Base-by-base conservation (phyloP, 2,888 invertebrate species). In the Trissolcus japonicus region DNA sequence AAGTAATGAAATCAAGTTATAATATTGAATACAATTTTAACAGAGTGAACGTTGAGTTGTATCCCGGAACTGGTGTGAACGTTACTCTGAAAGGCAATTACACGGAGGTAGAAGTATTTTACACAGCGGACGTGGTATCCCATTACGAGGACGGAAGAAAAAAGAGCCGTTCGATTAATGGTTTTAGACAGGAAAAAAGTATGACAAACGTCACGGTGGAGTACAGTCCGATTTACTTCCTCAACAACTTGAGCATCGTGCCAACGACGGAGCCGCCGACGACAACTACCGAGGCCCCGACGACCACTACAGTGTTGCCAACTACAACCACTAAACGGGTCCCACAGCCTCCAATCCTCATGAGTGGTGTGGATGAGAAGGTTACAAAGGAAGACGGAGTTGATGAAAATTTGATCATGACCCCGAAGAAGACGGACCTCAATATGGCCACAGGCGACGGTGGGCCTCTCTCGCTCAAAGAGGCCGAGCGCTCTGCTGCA, bases 51-150 rank as follows among this genome's bases (percentile, higher is more conserved):
- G 91, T 93, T 75, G 92, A 91, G 83, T 89, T 96, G 67, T 92
- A 93, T 86, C 93, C 94, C 3, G 95, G 95, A 29, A 96, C 96
- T 0, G 95, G 94, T 1, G 93, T 95, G 60, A 96, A 96, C 87
- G 95, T 96, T 0, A 95, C 95, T 0, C 91, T 96, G 16, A 91
- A 91, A 61, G 96, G 94, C 1, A 94, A 94, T 84, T 92, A 93
- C 82, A 94, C 94, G 0, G 93, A 93, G 75, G 91, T 93, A 63
- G 95, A 96, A 81, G 92, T 94, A 0, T 94, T 94, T 35, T 96
- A 95, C 85, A 91, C 91, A 25, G 95, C 94, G 4, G 93, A 92
- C 73, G 89, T 96, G 50, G 92, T 93, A 59, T 94, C 95, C 1
- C 90, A 91, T 73, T 95, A 94, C 86, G 91, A 91, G 76, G 93